Evolutionary conservation across 2,797 vertebrate species (phyloP).

Genomic region (Argya squamiceps): DNA sequence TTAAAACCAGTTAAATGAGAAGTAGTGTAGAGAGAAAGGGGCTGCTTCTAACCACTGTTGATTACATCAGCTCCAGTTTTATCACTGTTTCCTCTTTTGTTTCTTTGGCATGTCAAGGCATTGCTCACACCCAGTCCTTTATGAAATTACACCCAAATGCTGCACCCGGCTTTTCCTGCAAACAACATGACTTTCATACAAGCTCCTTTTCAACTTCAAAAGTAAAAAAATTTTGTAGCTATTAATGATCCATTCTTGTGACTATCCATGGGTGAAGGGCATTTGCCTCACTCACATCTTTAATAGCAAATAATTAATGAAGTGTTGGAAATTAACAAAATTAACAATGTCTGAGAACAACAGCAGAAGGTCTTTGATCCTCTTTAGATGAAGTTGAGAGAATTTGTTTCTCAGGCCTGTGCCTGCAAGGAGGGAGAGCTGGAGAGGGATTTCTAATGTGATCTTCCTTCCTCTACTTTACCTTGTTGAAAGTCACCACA

Average conservation of each 20-base stretch:
- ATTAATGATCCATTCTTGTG: slow-evolving; percentile 68
- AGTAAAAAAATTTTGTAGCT: slow-evolving; percentile 59
- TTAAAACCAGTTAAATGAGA: not conserved
- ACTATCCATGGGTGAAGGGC: slow-evolving; percentile 71
- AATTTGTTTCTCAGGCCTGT: slow-evolving; percentile 19
- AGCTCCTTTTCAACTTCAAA: slow-evolving; percentile 48
- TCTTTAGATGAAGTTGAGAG: slow-evolving; percentile 8
- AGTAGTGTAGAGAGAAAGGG: not conserved
- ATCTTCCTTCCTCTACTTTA: not conserved
- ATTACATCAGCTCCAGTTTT: not conserved
- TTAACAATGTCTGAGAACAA: slow-evolving; percentile 70
- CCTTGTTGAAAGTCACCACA: not conserved
- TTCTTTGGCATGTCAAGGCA: not conserved
- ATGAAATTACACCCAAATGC: not conserved
- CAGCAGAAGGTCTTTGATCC: slow-evolving; percentile 66
- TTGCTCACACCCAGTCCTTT: not conserved
- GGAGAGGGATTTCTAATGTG: not conserved
- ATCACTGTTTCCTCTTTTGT: not conserved
- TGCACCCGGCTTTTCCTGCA: not conserved
- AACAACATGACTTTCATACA: slow-evolving; percentile 4
- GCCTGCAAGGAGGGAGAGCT: not conserved
- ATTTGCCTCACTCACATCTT: slow-evolving; percentile 70
- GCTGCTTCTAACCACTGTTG: not conserved
- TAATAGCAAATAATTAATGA: slow-evolving; percentile 78
- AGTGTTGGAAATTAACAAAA: slow-evolving; percentile 78